Conservation (phyloP, 30 jellyfish, hydroid and myxozoan genomes). For the Hydractinia echinata region DNA sequence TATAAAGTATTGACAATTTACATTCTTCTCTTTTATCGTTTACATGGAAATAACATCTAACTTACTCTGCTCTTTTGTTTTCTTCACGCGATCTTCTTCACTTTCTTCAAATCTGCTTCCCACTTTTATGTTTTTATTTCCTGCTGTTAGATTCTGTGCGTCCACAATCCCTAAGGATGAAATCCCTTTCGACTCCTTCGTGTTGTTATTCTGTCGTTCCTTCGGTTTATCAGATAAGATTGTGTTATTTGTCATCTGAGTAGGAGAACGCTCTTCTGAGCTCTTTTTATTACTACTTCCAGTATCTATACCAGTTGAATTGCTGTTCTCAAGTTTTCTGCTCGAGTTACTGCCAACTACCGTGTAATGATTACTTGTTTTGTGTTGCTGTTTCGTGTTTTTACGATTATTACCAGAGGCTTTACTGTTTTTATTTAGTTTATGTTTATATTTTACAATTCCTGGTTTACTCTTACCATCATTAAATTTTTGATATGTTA, state of each 20-base stretch:
- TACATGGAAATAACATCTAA: not conserved
- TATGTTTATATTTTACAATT: not conserved
- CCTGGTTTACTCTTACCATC: not conserved
- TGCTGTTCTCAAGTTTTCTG: not conserved
- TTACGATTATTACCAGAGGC: not conserved
- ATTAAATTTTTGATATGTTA: not conserved
- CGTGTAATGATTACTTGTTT: not conserved
- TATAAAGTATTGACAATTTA: no score
- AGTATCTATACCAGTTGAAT: not conserved
- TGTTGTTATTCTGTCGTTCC: not conserved
- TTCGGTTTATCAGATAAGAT: not conserved
- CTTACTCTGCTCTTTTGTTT: not conserved
- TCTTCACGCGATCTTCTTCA: not conserved
- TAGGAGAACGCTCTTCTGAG: not conserved
- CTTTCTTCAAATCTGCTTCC: not conserved
- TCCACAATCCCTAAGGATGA: conserved; percentile 9
- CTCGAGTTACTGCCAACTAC: not conserved
- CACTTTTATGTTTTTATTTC: not conserved
- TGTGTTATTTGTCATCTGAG: not conserved
- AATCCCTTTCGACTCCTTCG: conserved; percentile 10
- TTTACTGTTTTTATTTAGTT: not conserved
- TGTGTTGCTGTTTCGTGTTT: not conserved
- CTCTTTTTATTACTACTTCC: not conserved
- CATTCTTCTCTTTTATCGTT: no score
- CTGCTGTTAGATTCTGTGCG: not conserved